A percentile compares a stretch with the other conserved stretches of the same genome.
These are phyloP conservation scores for Galendromus occidentalis DNA, from an alignment of 1,140 invertebrate genomes.

Conservation along the genomic window DNA sequence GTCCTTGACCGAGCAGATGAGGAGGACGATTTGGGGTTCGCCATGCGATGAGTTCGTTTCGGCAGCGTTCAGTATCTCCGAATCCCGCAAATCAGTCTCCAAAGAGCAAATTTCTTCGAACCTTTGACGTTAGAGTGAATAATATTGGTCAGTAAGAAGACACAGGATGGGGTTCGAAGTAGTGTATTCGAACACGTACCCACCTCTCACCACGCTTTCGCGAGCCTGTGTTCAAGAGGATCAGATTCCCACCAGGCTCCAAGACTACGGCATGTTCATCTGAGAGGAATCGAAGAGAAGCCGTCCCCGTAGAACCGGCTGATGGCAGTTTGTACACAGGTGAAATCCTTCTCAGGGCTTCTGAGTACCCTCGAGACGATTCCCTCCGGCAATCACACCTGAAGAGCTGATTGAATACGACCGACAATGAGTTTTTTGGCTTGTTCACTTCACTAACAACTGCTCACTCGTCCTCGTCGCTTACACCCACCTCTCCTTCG, in stretches of 20 bases:
- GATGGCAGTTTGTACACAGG: too few species aligned
- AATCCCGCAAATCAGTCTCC: background rate
- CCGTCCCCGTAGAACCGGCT: too few species aligned
- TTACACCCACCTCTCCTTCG: background rate
- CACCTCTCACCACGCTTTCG: too few species aligned
- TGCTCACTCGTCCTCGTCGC: background rate
- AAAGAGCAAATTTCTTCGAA: background rate
- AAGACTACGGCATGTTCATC: too few species aligned
- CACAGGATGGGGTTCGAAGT: too few species aligned
- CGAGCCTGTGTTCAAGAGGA: too few species aligned
- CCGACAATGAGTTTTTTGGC: background rate
- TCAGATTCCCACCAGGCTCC: too few species aligned
- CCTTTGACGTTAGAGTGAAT: background rate
- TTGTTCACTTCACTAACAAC: background rate
- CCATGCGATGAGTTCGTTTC: background rate
- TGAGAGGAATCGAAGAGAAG: too few species aligned
- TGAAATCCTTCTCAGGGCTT: too few species aligned
- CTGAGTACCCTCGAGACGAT: too few species aligned
- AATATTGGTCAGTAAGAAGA: background rate
- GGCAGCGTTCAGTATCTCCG: background rate
- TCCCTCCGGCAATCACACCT: background rate
- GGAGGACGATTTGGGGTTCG: background rate
- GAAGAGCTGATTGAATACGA: background rate
- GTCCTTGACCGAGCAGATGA: slow-evolving; percentile 4
- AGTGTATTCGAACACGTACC: too few species aligned